phyloP scores from a whole-genome alignment of 1,140 invertebrate genomes.

The Drosophila novamexicana region DNA sequence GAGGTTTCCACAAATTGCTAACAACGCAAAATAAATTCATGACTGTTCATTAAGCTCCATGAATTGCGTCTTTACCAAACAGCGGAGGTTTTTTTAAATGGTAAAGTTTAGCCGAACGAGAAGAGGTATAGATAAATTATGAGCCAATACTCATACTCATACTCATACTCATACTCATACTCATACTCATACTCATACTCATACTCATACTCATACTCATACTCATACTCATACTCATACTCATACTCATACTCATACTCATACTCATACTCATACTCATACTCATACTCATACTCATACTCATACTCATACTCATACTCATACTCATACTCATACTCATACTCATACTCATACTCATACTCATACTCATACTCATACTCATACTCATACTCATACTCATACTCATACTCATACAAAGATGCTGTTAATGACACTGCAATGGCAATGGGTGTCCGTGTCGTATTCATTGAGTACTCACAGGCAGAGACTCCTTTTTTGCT shows the following conservation, averaged over 20 bases:
- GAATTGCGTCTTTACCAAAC: too few species aligned
- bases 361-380: background rate
- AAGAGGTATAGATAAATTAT: too few species aligned
- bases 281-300: background rate
- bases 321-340: background rate
- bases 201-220: background rate
- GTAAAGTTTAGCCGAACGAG: too few species aligned
- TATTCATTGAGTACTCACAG: background rate
- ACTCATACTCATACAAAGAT: background rate
- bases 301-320: background rate
- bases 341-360: background rate
- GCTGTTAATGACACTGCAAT: background rate
- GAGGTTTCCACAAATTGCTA: background rate
- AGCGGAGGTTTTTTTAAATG: too few species aligned
- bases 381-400: background rate
- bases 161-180: background rate
- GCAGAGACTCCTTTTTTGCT: conserved; percentile 1
- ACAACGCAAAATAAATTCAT: background rate
- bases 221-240: background rate
- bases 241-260: background rate
- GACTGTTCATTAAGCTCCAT: background rate
- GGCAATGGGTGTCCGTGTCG: conserved; percentile 1
- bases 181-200: background rate
- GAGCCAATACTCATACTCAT: background rate
- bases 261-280: conserved; percentile 1